Percentiles rank a stretch among this genome's conserved stretches.
Evolutionary conservation across 1,140 invertebrate genomes (phyloP).

Genomic region (Metopolophium dirhodum): DNA sequence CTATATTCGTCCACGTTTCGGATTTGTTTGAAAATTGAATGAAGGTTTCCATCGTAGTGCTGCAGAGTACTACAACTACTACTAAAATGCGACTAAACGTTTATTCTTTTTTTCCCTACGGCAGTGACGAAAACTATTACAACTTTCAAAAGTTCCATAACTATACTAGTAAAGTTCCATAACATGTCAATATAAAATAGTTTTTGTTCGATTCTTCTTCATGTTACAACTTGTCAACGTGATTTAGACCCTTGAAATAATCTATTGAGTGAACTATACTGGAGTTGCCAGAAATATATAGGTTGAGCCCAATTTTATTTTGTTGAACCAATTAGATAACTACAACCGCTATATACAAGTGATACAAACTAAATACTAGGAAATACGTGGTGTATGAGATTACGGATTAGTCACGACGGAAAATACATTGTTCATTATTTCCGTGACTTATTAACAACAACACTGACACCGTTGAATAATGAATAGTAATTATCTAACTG

Average conservation of each 20-base stretch:
- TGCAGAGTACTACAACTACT: background rate
- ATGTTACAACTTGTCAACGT: background rate
- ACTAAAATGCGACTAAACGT: background rate
- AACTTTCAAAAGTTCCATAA: background rate
- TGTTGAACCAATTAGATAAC: background rate
- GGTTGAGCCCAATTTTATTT: background rate
- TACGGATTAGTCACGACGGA: background rate
- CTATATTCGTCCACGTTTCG: background rate
- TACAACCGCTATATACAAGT: background rate
- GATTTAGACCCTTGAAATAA: background rate
- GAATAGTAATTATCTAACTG: background rate
- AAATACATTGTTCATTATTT: background rate
- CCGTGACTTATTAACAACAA: background rate
- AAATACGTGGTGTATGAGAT: background rate
- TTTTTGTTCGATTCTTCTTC: background rate
- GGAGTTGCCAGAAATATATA: background rate
- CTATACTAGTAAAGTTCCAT: background rate
- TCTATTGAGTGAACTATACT: background rate
- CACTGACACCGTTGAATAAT: background rate
- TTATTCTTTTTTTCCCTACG: background rate
- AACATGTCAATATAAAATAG: background rate
- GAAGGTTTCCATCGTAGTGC: background rate
- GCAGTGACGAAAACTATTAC: conserved; percentile 12
- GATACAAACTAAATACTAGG: background rate
- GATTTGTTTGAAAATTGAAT: conserved; percentile 13